Percentiles rank a stretch among this genome's conserved stretches.
Conservation (phyloP, 2,113 vertebrate genomes). For the Ceratotherium simum region DNA sequence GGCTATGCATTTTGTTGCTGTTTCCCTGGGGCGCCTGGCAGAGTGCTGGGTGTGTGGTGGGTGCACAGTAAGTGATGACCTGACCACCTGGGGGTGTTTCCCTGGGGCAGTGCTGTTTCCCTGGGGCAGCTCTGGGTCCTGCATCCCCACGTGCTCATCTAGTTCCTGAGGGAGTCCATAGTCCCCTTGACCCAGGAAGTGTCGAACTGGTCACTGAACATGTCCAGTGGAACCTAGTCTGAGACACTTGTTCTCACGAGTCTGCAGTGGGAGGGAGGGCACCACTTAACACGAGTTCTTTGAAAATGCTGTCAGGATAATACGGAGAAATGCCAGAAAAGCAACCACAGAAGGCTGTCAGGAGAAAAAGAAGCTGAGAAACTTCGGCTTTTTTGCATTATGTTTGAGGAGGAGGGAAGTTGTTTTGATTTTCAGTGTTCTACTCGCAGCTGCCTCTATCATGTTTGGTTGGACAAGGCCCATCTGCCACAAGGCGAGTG, state of each 20-base stretch:
- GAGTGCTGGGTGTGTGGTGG: not conserved
- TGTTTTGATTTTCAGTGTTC: slow-evolving; percentile 42
- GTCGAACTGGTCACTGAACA: not conserved
- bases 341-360: slow-evolving; percentile 50
- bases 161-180: not conserved
- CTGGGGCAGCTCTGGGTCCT: not conserved
- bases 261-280: not conserved
- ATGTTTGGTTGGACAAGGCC: not conserved
- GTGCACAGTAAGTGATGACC: too few species aligned
- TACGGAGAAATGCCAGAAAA: not conserved
- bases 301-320: not conserved
- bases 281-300: not conserved
- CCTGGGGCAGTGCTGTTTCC: too few species aligned
- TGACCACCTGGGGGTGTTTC: too few species aligned
- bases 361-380: not conserved
- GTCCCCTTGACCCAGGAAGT: not conserved
- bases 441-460: not conserved
- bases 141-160: not conserved
- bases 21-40: not conserved
- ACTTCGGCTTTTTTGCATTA: not conserved
- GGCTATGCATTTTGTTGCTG: not conserved
- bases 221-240: not conserved
- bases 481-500: not conserved
- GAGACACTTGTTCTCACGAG: not conserved
- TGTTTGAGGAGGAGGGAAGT: not conserved